Base-by-base conservation (phyloP, 2,797 vertebrate species). In the Sebastes variabilis region DNA sequence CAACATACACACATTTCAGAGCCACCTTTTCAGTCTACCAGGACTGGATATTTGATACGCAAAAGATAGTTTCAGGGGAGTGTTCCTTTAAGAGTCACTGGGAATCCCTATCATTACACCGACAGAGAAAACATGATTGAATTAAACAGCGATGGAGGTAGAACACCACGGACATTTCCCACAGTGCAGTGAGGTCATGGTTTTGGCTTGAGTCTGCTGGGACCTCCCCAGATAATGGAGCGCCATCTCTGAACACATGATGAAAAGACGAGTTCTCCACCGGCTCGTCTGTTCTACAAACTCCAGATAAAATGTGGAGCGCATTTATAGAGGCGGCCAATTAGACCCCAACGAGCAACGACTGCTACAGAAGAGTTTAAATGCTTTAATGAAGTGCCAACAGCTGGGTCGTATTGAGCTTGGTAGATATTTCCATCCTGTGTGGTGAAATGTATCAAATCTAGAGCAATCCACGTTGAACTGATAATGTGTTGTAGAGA, bases 161-260 rank as follows among this genome's bases (percentile, higher is more conserved):
- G 86, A 92, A 77, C 84, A 83, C 77, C 59, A 42, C 22, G 4
- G 64, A 90, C 54, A 29, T 86, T 93, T 93, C 91, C 82, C 92
- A 87, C 81, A 85, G 86, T 83, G 73, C 81, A 78, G 59, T 95
- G 93, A 95, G 77, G 81, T 95, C 93, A 95, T 92, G 58, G 36
- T 82, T 87, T 84, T 89, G 83, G 79, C 87, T 60, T 6, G 29
- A 85, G 69, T 83, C 54, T 81, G 59, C 42, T 13, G 55, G 80
- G 83, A 82, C 88, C 66, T 67, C 72, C 9, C 10, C 74, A 89
- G 94, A 95, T 95, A 92, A 93, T 70, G 52, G 61, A 81, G 77
- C 81, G 80, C 74, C 87, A 88, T 93, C 91, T 91, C 66, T 68
- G 67, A 83, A 74, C 34, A 82, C 71, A 55, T 81, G 83, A 90